Evolutionary conservation across 1,140 invertebrate species (phyloP).

Genomic region (Ceratina calcarata): DNA sequence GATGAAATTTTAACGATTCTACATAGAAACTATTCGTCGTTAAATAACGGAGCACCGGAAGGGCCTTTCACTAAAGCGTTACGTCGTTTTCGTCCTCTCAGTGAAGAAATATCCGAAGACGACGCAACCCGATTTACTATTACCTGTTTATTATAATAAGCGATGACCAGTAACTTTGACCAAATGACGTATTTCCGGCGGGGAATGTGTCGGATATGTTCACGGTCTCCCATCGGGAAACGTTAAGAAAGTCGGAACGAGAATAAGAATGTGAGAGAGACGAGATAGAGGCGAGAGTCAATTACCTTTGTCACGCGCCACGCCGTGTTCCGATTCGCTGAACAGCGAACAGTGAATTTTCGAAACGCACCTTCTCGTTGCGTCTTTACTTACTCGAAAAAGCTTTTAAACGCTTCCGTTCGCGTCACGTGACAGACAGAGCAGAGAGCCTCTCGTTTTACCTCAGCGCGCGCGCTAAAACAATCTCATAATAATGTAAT

Average conservation of each 20-base stretch:
- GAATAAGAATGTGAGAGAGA: conserved; percentile 14
- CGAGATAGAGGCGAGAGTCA: conserved; percentile 48
- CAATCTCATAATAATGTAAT: conserved; percentile 41
- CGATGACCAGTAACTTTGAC: conserved; percentile 48
- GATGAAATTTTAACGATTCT: background rate
- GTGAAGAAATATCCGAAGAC: background rate
- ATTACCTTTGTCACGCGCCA: conserved; percentile 42
- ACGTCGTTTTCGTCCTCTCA: background rate
- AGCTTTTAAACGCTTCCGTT: conserved; percentile 48
- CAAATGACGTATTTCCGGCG: conserved; percentile 42
- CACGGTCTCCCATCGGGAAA: conserved; percentile 24
- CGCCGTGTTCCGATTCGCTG: conserved; percentile 31
- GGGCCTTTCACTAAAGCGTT: conserved; percentile 34
- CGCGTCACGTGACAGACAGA: conserved; percentile 48
- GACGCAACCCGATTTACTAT: background rate
- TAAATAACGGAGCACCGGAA: conserved; percentile 40
- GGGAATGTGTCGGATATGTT: conserved; percentile 42
- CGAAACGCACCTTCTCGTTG: conserved; percentile 27
- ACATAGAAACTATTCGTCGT: background rate
- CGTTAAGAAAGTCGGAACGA: conserved; percentile 33
- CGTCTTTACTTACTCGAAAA: conserved; percentile 42
- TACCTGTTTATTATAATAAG: conserved; percentile 38
- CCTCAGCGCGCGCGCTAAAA: conserved; percentile 56
- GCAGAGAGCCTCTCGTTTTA: conserved; percentile 53
- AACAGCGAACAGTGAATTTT: background rate